phyloP scores from a whole-genome alignment of 2,888 invertebrate species.

The Chrysotoxum bicinctum region DNA sequence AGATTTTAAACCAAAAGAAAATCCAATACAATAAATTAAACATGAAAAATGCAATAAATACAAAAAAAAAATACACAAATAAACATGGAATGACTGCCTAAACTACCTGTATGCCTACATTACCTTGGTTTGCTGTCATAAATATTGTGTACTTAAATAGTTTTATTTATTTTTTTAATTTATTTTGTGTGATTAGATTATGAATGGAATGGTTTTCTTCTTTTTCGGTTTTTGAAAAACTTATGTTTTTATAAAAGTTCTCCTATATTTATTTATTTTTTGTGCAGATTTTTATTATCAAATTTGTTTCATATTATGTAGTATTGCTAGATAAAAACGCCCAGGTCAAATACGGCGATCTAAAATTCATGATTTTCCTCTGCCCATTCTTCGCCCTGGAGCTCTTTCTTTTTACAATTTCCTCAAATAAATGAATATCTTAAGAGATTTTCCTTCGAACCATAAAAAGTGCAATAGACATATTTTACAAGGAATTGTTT shows the following conservation, averaged over 20 bases:
- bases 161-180: background rate
- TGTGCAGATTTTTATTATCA: background rate
- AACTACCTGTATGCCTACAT: constrained; percentile 75
- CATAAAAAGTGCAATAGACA: too few relatives aligned
- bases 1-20: constrained; percentile 79
- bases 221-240: background rate
- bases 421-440: too few relatives aligned
- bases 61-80: constrained; percentile 68
- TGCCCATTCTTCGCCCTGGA: too few relatives aligned
- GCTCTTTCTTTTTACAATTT: too few relatives aligned
- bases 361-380: too few relatives aligned
- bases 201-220: background rate
- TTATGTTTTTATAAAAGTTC: background rate
- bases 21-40: constrained; percentile 46
- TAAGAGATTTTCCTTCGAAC: too few relatives aligned
- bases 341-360: background rate
- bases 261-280: background rate
- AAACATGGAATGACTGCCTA: constrained; percentile 75
- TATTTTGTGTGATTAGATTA: constrained; percentile 38
- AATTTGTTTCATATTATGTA: background rate
- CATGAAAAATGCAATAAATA: constrained; percentile 51
- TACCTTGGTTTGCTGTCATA: constrained; percentile 75
- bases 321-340: background rate
- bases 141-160: constrained; percentile 64
- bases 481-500: too few relatives aligned